These are phyloP conservation scores for Panthera uncia DNA, from an alignment of 2,113 vertebrate genomes.

Conservation along the genomic window DNA sequence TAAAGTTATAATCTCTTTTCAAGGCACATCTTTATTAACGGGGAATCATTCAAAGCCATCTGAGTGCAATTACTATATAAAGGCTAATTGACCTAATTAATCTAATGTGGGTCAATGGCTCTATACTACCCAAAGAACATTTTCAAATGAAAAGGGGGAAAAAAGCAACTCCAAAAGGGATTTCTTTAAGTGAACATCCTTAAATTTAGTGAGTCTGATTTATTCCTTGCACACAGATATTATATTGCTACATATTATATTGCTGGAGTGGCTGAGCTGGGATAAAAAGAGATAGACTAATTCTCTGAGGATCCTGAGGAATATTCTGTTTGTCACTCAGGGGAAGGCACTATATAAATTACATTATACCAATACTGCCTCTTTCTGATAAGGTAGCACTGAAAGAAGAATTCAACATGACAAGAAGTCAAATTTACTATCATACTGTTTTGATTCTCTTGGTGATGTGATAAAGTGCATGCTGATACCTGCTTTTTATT, in stretches of 20 bases:
- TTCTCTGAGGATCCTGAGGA: constrained; percentile 75
- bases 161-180: constrained; percentile 51
- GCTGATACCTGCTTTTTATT: constrained; percentile 86
- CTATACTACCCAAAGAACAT: constrained; percentile 39
- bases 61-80: constrained; percentile 51
- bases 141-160: constrained; percentile 14
- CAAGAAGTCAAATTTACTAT: constrained; percentile 80
- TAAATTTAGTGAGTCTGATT: constrained; percentile 74
- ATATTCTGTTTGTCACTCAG: constrained; percentile 73
- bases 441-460: constrained; percentile 77
- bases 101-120: constrained; percentile 54
- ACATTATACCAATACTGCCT: constrained; percentile 75
- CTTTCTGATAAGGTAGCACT: constrained; percentile 72
- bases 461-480: constrained; percentile 81
- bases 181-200: constrained; percentile 69
- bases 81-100: constrained; percentile 68
- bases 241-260: constrained; percentile 72
- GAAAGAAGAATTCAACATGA: constrained; percentile 81
- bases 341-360: constrained; percentile 79
- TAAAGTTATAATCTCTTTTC: constrained; percentile 42
- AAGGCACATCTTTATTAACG: constrained; percentile 60
- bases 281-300: constrained; percentile 72
- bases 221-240: constrained; percentile 67
- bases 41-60: constrained; percentile 51
- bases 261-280: constrained; percentile 71